phyloP scores from a whole-genome alignment of 2,113 vertebrate species.

The Sylvilagus bachmani region DNA sequence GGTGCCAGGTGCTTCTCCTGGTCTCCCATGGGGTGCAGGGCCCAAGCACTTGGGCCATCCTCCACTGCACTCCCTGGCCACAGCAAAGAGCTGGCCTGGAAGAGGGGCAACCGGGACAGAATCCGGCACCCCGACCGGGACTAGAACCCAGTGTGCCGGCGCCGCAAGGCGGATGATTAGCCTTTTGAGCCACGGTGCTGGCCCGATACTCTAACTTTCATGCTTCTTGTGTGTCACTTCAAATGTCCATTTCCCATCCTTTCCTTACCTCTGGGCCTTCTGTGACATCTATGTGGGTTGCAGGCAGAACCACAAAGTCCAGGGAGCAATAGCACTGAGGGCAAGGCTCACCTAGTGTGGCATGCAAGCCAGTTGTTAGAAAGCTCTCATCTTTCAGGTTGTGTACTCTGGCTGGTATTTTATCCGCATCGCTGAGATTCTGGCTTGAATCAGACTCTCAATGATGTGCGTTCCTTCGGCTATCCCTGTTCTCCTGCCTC shows the following conservation, averaged over 20 bases:
- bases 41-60: too few relatives aligned
- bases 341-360: background rate
- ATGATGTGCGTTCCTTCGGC: background rate
- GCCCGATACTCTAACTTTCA: too few relatives aligned
- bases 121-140: too few relatives aligned
- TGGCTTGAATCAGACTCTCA: slow-evolving; percentile 11
- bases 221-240: background rate
- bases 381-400: background rate
- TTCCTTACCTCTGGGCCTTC: background rate
- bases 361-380: background rate
- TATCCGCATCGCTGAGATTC: background rate
- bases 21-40: too few relatives aligned
- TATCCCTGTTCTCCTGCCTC: background rate
- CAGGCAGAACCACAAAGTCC: background rate
- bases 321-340: background rate
- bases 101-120: too few relatives aligned
- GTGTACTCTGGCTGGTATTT: background rate
- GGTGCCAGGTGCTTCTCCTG: too few relatives aligned
- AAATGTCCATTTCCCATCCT: background rate
- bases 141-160: too few relatives aligned
- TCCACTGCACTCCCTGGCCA: too few relatives aligned
- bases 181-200: too few relatives aligned
- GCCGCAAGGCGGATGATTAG: too few relatives aligned
- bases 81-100: too few relatives aligned
- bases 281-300: background rate